A percentile compares a stretch with the other conserved stretches of the same genome.
phyloP scores from a whole-genome alignment of 2,888 invertebrate genomes.

The Silvanus unidentatus region DNA sequence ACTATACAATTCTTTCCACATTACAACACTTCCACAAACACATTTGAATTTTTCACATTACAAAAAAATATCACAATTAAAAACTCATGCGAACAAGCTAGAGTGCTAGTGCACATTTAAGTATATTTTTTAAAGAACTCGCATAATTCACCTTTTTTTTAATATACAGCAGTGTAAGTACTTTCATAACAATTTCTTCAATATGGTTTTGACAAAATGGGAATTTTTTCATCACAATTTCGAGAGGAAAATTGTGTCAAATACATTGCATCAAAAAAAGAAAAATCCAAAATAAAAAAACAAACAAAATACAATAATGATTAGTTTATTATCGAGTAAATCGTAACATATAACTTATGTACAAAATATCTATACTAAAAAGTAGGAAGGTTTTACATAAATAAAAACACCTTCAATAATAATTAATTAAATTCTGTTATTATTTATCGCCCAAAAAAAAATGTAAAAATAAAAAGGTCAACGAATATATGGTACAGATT shows the following conservation, averaged over 20 bases:
- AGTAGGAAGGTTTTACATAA: slow-evolving; percentile 28
- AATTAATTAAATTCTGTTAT: slow-evolving; percentile 25
- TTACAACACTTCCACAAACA: slow-evolving; percentile 13
- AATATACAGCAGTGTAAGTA: no score
- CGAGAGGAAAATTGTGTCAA: background rate
- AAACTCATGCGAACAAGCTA: slow-evolving; percentile 20
- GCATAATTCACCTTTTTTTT: background rate
- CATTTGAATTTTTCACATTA: slow-evolving; percentile 17
- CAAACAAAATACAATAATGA: slow-evolving; percentile 3
- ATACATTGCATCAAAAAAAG: background rate
- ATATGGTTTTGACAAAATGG: no score
- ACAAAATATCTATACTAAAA: slow-evolving; percentile 31
- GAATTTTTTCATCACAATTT: background rate
- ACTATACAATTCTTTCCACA: slow-evolving; percentile 5
- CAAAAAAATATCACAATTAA: slow-evolving; percentile 20
- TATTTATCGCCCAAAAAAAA: slow-evolving; percentile 26
- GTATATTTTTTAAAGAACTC: background rate
- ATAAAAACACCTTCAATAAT: slow-evolving; percentile 29
- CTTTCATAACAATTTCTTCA: no score
- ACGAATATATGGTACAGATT: background rate
- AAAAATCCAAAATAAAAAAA: background rate
- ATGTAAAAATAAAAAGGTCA: slow-evolving; percentile 10
- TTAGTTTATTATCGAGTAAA: slow-evolving; percentile 18
- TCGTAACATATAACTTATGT: slow-evolving; percentile 34
- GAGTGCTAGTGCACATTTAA: slow-evolving; percentile 15